A percentile compares a stretch with the other conserved stretches of the same genome.
phyloP scores from a whole-genome alignment of 2,888 invertebrate genomes.

The Pseudoips prasinana region DNA sequence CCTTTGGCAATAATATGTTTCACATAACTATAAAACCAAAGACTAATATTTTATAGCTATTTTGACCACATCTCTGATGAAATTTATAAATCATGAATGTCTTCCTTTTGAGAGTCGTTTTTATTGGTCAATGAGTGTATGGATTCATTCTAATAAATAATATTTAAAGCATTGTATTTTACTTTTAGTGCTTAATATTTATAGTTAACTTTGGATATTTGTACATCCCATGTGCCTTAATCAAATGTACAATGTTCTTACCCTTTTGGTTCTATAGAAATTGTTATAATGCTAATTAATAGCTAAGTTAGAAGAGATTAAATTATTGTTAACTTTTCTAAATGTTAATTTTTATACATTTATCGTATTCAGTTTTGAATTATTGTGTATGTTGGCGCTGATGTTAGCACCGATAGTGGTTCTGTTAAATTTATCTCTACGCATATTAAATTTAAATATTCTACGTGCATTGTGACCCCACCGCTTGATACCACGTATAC shows the following conservation, averaged over 20 bases:
- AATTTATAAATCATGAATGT: slow-evolving; percentile 47
- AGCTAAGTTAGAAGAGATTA: slow-evolving; percentile 77
- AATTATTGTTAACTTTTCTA: slow-evolving; percentile 81
- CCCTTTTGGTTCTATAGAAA: slow-evolving; percentile 69
- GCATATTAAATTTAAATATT: no score
- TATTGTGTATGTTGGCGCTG: no score
- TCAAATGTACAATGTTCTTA: slow-evolving; percentile 73
- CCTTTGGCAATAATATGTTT: slow-evolving; percentile 60
- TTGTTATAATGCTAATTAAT: slow-evolving; percentile 70
- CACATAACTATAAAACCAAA: slow-evolving; percentile 70
- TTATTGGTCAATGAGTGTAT: slow-evolving; percentile 61
- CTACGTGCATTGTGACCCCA: no score
- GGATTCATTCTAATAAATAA: slow-evolving; percentile 47
- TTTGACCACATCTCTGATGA: slow-evolving; percentile 48
- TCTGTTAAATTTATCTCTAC: no score
- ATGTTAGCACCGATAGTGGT: no score
- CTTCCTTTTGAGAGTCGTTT: slow-evolving; percentile 53
- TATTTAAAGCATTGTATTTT: slow-evolving; percentile 64
- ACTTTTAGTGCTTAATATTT: slow-evolving; percentile 74
- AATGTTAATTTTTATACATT: slow-evolving; percentile 71
- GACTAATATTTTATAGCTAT: slow-evolving; percentile 56
- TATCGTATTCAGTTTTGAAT: slow-evolving; percentile 42
- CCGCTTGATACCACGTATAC: no score
- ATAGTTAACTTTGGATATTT: slow-evolving; percentile 53
- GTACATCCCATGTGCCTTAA: slow-evolving; percentile 79